A percentile compares a stretch with the other conserved stretches of the same genome.
These are phyloP conservation scores for Oxyura jamaicensis DNA, from an alignment of 2,113 vertebrate genomes.

Conservation along the genomic window DNA sequence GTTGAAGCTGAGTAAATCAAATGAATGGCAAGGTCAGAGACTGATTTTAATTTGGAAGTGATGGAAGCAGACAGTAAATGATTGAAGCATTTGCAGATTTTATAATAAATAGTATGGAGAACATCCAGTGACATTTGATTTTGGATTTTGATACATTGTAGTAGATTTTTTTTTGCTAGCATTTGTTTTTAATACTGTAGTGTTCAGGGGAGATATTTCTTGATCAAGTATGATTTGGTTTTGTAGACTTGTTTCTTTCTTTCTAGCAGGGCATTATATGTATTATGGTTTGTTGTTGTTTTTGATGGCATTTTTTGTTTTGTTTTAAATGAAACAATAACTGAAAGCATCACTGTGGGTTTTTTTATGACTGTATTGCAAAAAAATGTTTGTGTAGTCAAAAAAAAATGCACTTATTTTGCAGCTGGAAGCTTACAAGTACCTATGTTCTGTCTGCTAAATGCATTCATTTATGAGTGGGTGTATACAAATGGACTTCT, in stretches of 20 bases:
- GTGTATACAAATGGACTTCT: background rate
- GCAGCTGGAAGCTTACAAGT: background rate
- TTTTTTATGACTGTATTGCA: background rate
- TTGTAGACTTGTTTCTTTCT: background rate
- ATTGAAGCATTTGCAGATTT: slow-evolving; percentile 29
- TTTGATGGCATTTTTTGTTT: background rate
- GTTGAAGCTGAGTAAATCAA: slow-evolving; percentile 50
- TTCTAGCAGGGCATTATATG: background rate
- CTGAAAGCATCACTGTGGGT: background rate
- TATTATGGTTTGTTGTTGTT: background rate
- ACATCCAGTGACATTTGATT: slow-evolving; percentile 4
- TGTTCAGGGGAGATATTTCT: background rate
- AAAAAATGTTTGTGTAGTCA: background rate
- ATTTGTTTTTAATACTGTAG: background rate
- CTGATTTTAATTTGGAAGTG: slow-evolving; percentile 32
- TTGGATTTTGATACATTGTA: background rate
- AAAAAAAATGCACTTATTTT: background rate
- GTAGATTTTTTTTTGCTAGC: background rate
- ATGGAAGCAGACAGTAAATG: slow-evolving; percentile 22
- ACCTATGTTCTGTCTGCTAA: slow-evolving; percentile 25
- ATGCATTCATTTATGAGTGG: background rate
- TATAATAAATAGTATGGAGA: background rate
- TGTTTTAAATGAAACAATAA: background rate
- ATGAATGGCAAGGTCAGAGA: slow-evolving; percentile 45
- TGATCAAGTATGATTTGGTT: background rate